Base-by-base conservation (phyloP, 2,113 vertebrate genomes). In the Trogon melanurus region DNA sequence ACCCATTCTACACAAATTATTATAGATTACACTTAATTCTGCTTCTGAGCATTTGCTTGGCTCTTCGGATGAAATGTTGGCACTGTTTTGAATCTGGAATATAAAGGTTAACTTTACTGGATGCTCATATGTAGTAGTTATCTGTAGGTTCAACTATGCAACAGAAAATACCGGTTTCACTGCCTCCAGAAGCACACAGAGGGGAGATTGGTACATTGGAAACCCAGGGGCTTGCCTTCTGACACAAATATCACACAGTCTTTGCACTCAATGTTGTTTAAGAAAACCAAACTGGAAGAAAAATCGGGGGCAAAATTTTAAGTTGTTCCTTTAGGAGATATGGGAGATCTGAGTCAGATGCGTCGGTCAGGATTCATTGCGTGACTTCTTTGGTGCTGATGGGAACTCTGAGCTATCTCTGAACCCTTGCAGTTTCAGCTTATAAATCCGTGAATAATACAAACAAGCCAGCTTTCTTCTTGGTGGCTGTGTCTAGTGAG, bases 21-120 rank as follows among this genome's bases (percentile, higher is more conserved):
- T 87, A 29, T 44, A 48, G 58, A 93, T 93, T 61, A 51, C 57
- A 62, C 38, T 92, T 93, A 84, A 85, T 93, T 93, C 83, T 84
- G 45, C 61, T 93, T 86, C 80, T 0, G 5, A 93, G 80, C 90
- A 62, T 84, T 93, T 74, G 44, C 76, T 75, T 69, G 21, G 60
- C 65, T 86, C 51, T 66, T 81, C 65, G 76, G 45, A 32, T 85
- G 72, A 92, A 81, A 72, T 50, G 26, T 70, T 91, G 53, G 65
- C 44, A 47, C 29, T 78, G 41, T 66, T 36, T 11, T 83, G 62
- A 48, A 69, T 87, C 69, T 89, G 41, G 76, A 92, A 82, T 75
- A 36, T 54, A 41, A 88, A 91, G 80, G 75, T 92, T 72, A 79
- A 72, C n/a, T 91, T 79, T 53, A 29, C 54, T 61, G 27, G 38